phyloP scores from a whole-genome alignment of 2,797 vertebrate genomes.

The Propithecus perrieri region DNA sequence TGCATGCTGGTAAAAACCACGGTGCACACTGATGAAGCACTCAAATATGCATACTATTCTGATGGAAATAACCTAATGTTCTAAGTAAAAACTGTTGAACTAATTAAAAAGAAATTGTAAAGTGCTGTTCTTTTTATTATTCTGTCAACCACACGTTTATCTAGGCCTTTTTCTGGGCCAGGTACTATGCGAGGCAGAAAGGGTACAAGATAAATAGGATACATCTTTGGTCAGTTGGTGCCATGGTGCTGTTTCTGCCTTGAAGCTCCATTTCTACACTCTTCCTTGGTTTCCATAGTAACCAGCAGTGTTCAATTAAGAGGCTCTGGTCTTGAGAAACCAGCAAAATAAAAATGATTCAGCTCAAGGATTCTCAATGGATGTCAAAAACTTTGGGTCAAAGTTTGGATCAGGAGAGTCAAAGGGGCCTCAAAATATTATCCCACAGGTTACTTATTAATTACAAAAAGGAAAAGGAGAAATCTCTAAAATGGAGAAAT shows the following conservation, averaged over 20 bases:
- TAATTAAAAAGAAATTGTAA: slow-evolving; percentile 32
- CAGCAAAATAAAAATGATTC: background rate
- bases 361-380: background rate
- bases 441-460: background rate
- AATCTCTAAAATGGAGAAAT: background rate
- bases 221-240: background rate
- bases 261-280: background rate
- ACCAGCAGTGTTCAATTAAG: background rate
- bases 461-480: background rate
- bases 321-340: background rate
- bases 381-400: background rate
- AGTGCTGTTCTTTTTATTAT: background rate
- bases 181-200: background rate
- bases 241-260: background rate
- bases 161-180: background rate
- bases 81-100: slow-evolving; percentile 19
- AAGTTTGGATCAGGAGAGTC: background rate
- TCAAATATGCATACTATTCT: background rate
- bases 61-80: background rate
- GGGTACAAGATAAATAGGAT: background rate
- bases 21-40: background rate
- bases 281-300: background rate
- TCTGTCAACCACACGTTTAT: background rate
- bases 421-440: background rate
- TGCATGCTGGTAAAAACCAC: background rate